Percentiles rank a stretch among this genome's conserved stretches.
Evolutionary conservation across 2,888 invertebrate genomes (phyloP).

Genomic region (Cheilosia soror): DNA sequence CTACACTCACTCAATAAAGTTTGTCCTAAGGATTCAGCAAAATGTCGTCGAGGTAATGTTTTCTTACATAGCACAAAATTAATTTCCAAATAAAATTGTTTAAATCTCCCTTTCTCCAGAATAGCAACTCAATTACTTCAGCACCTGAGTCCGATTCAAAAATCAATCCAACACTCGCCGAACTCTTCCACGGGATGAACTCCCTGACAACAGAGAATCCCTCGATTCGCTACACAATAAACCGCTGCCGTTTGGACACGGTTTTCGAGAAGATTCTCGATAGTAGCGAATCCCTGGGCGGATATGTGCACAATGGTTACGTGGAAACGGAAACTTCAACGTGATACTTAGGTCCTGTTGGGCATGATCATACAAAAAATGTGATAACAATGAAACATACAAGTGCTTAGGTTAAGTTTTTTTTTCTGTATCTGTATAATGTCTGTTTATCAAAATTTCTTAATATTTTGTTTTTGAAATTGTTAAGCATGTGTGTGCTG

Average conservation of each 20-base stretch:
- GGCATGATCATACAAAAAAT: conserved; percentile 43
- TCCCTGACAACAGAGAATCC: conserved; percentile 76
- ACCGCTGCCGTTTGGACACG: conserved; percentile 82
- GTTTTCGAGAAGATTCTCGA: conserved; percentile 83
- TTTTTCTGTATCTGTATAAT: conserved; percentile 31
- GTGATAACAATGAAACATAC: conserved; percentile 57
- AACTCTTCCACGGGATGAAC: conserved; percentile 79
- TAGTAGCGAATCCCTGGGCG: conserved; percentile 77
- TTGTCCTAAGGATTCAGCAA: conserved; percentile 79
- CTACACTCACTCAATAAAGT: conserved; percentile 81
- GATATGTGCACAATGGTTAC: conserved; percentile 81
- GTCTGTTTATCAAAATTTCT: neutral
- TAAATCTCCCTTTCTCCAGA: conserved; percentile 27
- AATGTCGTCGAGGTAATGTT: conserved; percentile 52
- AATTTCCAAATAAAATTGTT: conserved; percentile 46
- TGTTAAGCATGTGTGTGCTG: conserved; percentile 2
- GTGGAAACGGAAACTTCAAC: conserved; percentile 80
- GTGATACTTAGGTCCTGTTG: conserved; percentile 53
- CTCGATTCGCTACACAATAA: conserved; percentile 80
- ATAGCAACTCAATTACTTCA: conserved; percentile 38
- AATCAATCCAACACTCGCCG: conserved; percentile 75
- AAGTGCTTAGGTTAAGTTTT: conserved; percentile 61
- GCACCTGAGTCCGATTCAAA: conserved; percentile 31
- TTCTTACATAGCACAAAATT: neutral
- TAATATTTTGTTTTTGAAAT: conserved; percentile 2